Evolutionary conservation across 2,797 vertebrate genomes (phyloP), one percentile per base, ranked within the genome.

Genomic region (Paguma larvata): DNA sequence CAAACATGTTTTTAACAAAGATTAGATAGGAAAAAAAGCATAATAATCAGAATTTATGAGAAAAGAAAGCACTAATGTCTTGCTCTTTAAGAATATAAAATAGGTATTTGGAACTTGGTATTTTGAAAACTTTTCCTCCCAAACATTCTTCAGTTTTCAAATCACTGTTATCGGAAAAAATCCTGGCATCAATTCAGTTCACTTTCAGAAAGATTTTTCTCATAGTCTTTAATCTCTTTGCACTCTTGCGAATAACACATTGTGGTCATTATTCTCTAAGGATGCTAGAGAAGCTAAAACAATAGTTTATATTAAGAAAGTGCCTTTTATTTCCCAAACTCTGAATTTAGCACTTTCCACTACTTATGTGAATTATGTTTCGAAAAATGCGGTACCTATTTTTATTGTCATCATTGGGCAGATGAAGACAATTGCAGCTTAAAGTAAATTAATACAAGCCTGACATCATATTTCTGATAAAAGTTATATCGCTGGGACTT

Each of bases 1-100:
- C 18, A 93, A 80, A 85, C 19, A 75, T 63, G 25, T 19, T 91
- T 97, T 94, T 48, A 83, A 89, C 27, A 90, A 82, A 68, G 10
- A 92, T 72, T 89, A 73, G 15, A 11, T 32, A 59, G 27, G 27
- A 53, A 73, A 84, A 51, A 88, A 85, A 79, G 8, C 21, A 86
- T 72, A 94, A 73, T 21, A 75, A 92, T 51, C n/a, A 68, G 65
- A 79, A 65, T 48, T 85, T 78, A 85, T 34, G 3, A 96, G 9
- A 92, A 83, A 92, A 38, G 93, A 85, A 80, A 65, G 0, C 0
- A 88, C 8, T 7, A 84, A 63, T 68, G 51, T 30, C 80, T 59
- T 85, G 19, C 0, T 85, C 19, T 10, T 34, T 86, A 75, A 53
- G 25, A 59, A 77, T 63, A 44, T 30, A 83, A 27, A 79, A 30